Conservation (phyloP, 2,888 invertebrate species). For the Thelaira solivaga region DNA sequence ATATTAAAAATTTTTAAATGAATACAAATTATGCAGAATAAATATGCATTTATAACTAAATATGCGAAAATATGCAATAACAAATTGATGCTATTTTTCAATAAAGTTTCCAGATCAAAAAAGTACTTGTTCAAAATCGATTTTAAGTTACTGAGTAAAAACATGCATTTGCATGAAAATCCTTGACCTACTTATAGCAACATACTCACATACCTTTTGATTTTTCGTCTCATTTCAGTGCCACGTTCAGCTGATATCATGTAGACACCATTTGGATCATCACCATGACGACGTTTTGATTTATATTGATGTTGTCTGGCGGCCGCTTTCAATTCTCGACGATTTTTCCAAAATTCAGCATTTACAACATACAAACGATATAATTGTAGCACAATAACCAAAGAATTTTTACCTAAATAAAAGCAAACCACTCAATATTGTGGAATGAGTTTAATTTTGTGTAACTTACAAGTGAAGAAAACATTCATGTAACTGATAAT, state of each 20-base stretch:
- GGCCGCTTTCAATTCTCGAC: slow-evolving; percentile 71
- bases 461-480: slow-evolving; percentile 94
- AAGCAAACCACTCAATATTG: no score
- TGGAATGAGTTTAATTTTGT: no score
- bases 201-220: slow-evolving; percentile 69
- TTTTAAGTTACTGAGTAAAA: no score
- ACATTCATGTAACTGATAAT: slow-evolving; percentile 97
- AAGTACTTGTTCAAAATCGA: no score
- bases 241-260: slow-evolving; percentile 78
- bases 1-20: no score
- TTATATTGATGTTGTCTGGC: slow-evolving; percentile 69
- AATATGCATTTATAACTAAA: no score
- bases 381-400: slow-evolving; percentile 91
- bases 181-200: no score
- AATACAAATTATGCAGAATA: no score
- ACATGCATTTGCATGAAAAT: no score
- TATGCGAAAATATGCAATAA: no score
- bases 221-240: slow-evolving; percentile 71
- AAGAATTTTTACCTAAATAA: slow-evolving; percentile 82
- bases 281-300: slow-evolving; percentile 71
- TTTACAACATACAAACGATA: slow-evolving; percentile 90
- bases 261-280: slow-evolving; percentile 78
- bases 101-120: no score
- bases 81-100: no score
- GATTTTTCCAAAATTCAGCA: slow-evolving; percentile 80